Evolutionary conservation across 2,113 vertebrate genomes (phyloP).

Genomic region (Rhinopomastus cyanomelas): DNA sequence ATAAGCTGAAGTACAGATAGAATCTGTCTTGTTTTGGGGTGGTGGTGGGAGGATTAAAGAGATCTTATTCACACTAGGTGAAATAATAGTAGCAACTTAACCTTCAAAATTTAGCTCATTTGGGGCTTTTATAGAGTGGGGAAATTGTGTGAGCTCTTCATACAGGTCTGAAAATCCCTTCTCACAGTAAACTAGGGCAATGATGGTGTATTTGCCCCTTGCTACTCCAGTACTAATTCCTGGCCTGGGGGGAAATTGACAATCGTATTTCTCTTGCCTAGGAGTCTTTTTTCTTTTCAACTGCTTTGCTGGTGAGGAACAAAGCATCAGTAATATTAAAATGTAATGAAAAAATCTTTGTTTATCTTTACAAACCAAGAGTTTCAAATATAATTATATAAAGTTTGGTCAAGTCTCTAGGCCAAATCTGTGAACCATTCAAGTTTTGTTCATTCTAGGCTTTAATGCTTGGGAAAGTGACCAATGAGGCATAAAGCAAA

Average conservation of each 20-base stretch:
- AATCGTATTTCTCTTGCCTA: background rate
- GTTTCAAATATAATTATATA: background rate
- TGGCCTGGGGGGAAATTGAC: background rate
- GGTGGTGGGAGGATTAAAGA: fast-evolving
- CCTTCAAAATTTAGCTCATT: background rate
- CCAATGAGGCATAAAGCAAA: slow-evolving; percentile 73
- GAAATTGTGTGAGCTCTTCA: background rate
- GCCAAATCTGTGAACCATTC: fast-evolving
- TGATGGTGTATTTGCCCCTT: background rate
- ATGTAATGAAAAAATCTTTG: background rate
- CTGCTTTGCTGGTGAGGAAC: background rate
- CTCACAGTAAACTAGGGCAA: background rate
- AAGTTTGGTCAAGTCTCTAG: slow-evolving; percentile 16
- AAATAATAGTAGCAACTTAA: background rate
- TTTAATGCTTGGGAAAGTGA: slow-evolving; percentile 53
- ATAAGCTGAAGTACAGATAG: background rate
- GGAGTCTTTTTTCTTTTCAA: background rate
- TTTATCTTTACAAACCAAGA: background rate
- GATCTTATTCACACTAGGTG: background rate
- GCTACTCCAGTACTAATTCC: background rate
- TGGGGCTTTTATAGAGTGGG: background rate
- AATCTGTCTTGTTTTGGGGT: fast-evolving
- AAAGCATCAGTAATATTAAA: background rate
- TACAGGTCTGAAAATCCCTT: background rate
- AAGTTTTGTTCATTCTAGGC: slow-evolving; percentile 32